These are phyloP conservation scores for Lanius collurio DNA, from an alignment of 2,113 vertebrate genomes.

Conservation along the genomic window DNA sequence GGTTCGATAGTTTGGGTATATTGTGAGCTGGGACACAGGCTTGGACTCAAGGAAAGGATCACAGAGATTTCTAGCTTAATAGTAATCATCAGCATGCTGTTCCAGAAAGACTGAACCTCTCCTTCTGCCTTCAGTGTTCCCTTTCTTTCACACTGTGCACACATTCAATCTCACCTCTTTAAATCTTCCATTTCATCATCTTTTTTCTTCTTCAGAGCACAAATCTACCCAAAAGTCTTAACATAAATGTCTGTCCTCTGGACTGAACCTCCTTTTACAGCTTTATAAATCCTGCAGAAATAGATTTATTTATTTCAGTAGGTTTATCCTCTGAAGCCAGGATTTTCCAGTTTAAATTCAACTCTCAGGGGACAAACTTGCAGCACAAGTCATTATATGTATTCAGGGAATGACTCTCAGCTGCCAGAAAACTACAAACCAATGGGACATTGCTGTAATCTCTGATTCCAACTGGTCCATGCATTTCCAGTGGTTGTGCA, in stretches of 20 bases:
- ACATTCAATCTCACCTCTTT: neutral
- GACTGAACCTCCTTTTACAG: neutral
- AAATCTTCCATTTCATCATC: neutral
- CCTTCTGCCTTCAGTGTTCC: neutral
- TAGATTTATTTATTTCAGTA: neutral
- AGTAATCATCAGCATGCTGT: neutral
- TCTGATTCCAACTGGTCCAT: slow-evolving; percentile 74
- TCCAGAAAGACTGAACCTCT: neutral
- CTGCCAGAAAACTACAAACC: slow-evolving; percentile 74
- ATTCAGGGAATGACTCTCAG: slow-evolving; percentile 58
- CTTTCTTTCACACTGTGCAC: neutral
- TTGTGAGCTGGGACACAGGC: neutral
- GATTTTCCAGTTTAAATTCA: slow-evolving; percentile 39
- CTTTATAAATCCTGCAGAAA: neutral
- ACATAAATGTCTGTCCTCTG: neutral
- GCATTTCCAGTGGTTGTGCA: slow-evolving; percentile 66
- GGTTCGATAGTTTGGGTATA: neutral
- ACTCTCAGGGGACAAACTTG: slow-evolving; percentile 47
- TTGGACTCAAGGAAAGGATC: neutral
- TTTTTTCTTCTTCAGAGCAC: neutral
- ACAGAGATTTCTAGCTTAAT: neutral
- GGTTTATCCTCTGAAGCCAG: slow-evolving; percentile 5
- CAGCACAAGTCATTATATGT: slow-evolving; percentile 36
- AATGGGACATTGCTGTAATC: slow-evolving; percentile 69
- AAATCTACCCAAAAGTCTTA: slow-evolving; percentile 1